Conservation (phyloP, 2,797 vertebrate genomes). For the Phoxinus dragarum region DNA sequence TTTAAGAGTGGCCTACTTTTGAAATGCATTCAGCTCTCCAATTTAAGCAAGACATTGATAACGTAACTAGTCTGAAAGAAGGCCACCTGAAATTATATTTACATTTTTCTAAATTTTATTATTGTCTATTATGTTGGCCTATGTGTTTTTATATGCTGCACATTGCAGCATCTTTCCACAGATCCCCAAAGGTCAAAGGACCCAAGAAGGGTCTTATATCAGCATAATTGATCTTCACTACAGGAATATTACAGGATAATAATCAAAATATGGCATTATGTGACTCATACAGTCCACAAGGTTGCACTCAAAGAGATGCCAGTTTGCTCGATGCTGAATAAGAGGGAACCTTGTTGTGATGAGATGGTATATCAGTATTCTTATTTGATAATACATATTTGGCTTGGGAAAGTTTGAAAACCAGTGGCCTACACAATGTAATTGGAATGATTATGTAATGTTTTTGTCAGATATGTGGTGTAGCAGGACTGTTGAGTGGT, state of each 20-base stretch:
- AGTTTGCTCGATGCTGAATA: background rate
- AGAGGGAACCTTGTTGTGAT: background rate
- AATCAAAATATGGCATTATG: background rate
- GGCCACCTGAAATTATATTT: background rate
- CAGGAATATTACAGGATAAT: background rate
- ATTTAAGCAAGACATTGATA: background rate
- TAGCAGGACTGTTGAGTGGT: background rate
- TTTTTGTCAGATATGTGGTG: background rate
- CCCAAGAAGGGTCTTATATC: background rate
- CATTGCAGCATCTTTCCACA: background rate
- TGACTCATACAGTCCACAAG: background rate
- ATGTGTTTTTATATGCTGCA: background rate
- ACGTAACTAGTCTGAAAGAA: background rate
- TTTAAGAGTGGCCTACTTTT: background rate
- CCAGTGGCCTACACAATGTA: background rate
- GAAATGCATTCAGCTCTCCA: background rate
- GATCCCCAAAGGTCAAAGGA: conserved; percentile 1
- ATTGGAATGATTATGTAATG: background rate
- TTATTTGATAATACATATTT: background rate
- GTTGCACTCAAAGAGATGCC: background rate
- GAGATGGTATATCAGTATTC: background rate
- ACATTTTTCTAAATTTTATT: background rate
- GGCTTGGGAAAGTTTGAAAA: background rate
- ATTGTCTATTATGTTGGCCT: background rate
- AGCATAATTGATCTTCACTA: conserved; percentile 4